These are phyloP conservation scores for Acipenser oxyrinchus DNA, from an alignment of 2,797 vertebrate genomes.

Conservation along the genomic window DNA sequence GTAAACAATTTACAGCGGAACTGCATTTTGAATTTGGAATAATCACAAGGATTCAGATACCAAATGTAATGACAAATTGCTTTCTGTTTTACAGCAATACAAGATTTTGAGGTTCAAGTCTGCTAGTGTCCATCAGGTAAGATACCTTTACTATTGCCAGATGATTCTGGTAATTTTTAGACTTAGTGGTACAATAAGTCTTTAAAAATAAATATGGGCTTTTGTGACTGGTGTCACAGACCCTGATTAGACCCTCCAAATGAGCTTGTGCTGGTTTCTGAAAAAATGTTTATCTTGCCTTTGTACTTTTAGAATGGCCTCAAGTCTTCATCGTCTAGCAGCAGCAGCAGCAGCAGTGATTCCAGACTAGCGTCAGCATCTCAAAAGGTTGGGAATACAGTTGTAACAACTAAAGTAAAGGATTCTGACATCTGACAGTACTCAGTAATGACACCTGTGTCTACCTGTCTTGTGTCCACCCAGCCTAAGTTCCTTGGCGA, in stretches of 20 bases:
- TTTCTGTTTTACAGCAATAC: too few species aligned
- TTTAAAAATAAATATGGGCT: too few species aligned
- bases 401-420: background rate
- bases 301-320: background rate
- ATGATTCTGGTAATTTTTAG: too few species aligned
- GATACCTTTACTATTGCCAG: too few species aligned
- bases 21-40: too few species aligned
- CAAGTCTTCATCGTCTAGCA: background rate
- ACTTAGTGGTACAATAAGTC: too few species aligned
- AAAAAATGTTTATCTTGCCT: background rate
- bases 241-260: too few species aligned
- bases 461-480: background rate
- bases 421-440: background rate
- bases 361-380: background rate
- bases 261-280: background rate
- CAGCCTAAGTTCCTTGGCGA: constrained; percentile 35
- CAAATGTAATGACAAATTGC: too few species aligned
- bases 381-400: background rate
- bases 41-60: too few species aligned
- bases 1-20: too few species aligned
- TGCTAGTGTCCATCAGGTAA: background rate
- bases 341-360: background rate
- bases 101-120: background rate
- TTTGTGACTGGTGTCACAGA: too few species aligned
- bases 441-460: background rate